Evolutionary conservation across 2,113 vertebrate genomes (phyloP).

Genomic region (Neomonachus schauinslandi): DNA sequence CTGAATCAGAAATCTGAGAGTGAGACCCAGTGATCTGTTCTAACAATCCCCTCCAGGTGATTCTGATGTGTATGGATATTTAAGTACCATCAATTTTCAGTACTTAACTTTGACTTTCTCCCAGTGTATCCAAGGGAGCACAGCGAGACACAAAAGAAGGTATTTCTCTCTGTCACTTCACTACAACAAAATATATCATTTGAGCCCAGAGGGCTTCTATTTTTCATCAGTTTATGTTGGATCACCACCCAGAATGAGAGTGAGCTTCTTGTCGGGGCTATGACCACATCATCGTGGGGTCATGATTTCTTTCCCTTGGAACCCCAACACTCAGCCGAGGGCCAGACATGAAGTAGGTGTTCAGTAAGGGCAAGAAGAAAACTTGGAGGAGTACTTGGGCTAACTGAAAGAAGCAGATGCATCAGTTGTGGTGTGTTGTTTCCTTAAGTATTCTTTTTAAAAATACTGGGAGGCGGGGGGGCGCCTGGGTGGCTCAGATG

Average conservation of each 20-base stretch:
- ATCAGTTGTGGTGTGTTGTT: neutral
- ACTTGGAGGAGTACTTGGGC: neutral
- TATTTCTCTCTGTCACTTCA: neutral
- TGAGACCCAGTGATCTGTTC: no score
- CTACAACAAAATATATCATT: neutral
- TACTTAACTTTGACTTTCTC: neutral
- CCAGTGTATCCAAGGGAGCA: neutral
- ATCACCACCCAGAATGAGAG: neutral
- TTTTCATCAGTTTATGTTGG: neutral
- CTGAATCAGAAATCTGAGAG: neutral
- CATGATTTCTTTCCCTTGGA: neutral
- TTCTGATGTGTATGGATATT: neutral
- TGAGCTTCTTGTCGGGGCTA: neutral
- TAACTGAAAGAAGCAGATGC: constrained; percentile 1
- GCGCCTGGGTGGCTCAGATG: no score
- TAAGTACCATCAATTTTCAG: neutral
- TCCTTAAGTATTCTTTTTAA: constrained; percentile 38
- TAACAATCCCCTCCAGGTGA: neutral
- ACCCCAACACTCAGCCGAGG: neutral
- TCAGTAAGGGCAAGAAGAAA: neutral
- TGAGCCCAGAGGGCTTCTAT: neutral
- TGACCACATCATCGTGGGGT: neutral
- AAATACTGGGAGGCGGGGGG: constrained; percentile 4
- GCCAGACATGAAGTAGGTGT: neutral
- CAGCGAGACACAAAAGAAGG: neutral